A percentile compares a stretch with the other conserved stretches of the same genome.
Evolutionary conservation across 23 tunicate species (phyloP).

Genomic region (Corella eumyota): DNA sequence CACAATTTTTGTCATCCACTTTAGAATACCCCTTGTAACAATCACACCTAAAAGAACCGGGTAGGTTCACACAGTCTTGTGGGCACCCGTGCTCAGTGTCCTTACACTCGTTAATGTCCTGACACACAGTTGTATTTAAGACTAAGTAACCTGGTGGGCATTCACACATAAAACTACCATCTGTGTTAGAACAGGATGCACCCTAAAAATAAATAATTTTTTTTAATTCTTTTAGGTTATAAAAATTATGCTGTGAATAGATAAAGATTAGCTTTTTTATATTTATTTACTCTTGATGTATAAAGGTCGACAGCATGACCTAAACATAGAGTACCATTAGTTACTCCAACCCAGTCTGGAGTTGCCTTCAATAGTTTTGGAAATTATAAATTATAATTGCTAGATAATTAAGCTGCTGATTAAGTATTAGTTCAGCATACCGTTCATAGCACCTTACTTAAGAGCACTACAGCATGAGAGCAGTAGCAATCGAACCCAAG

Average conservation of each 20-base stretch:
- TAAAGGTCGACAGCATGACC: neutral
- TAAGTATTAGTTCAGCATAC: too few species aligned
- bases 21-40: constrained; percentile 30
- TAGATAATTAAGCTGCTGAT: too few species aligned
- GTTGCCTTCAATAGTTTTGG: too few species aligned
- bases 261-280: neutral
- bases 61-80: constrained; percentile 52
- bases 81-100: constrained; percentile 28
- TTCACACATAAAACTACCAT: constrained; percentile 45
- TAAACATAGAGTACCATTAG: neutral
- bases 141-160: constrained; percentile 77
- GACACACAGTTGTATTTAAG: constrained; percentile 35
- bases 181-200: constrained; percentile 30
- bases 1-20: constrained; percentile 7
- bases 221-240: neutral
- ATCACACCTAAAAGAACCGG: constrained; percentile 49
- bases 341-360: too few species aligned
- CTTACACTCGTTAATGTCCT: constrained; percentile 67
- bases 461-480: too few species aligned
- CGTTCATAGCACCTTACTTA: too few species aligned
- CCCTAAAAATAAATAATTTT: constrained; percentile 21
- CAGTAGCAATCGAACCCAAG: too few species aligned
- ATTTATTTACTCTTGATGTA: neutral
- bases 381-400: too few species aligned
- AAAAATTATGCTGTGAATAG: neutral